Conservation (phyloP, 2,113 vertebrate genomes). For the Protobothrops mucrosquamatus region DNA sequence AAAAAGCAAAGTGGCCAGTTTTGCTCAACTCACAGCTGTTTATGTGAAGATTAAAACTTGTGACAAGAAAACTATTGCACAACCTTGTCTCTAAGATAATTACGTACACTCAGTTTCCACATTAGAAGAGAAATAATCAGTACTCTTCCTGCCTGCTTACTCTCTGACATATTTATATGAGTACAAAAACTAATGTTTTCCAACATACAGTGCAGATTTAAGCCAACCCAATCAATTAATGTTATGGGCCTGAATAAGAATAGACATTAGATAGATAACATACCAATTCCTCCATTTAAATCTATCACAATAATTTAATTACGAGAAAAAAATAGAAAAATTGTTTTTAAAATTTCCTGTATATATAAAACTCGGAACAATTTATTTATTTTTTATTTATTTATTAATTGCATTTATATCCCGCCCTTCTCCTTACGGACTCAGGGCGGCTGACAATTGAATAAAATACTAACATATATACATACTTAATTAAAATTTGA, state of each 20-base stretch:
- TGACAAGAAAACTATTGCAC: slow-evolving; percentile 8
- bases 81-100: neutral
- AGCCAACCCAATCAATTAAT: neutral
- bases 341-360: neutral
- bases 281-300: neutral
- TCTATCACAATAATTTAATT: slow-evolving; percentile 8
- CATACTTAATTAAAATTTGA: too few relatives aligned
- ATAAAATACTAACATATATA: too few relatives aligned
- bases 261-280: neutral
- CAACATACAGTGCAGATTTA: neutral
- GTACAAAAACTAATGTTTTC: neutral
- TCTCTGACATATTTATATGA: neutral
- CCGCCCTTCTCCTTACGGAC: too few relatives aligned
- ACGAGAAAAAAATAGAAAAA: neutral
- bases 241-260: neutral
- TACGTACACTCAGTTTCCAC: slow-evolving; percentile 20
- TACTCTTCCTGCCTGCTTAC: neutral
- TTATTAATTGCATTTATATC: too few relatives aligned
- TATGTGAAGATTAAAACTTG: slow-evolving; percentile 20
- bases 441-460: too few relatives aligned
- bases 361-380: neutral
- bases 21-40: neutral
- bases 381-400: too few relatives aligned
- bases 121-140: slow-evolving; percentile 1
- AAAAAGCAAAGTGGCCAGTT: neutral